A percentile compares a stretch with the other conserved stretches of the same genome.
Evolutionary conservation across 1,140 invertebrate genomes (phyloP).

Genomic region (Diplogasteroides magnus): DNA sequence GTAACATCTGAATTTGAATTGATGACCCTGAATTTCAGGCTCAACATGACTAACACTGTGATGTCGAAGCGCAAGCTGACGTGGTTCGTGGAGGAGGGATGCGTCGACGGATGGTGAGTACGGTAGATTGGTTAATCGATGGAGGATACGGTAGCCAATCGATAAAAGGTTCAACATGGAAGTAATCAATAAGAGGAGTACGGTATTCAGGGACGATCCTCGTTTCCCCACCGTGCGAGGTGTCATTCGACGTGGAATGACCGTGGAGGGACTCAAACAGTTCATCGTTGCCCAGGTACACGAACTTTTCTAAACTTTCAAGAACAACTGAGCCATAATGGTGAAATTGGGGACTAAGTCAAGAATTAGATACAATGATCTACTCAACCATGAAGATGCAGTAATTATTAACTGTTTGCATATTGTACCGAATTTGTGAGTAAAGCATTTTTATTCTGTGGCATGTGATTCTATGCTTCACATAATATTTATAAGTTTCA

Average conservation of each 20-base stretch:
- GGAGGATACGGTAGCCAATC: constrained; percentile 72
- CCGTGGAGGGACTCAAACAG: constrained; percentile 89
- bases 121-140: constrained; percentile 82
- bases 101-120: constrained; percentile 90
- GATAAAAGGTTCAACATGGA: not conserved
- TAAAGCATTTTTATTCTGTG: too few species aligned
- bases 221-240: constrained; percentile 96
- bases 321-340: too few species aligned
- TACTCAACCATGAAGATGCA: too few species aligned
- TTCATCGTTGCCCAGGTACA: constrained; percentile 86
- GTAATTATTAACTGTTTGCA: too few species aligned
- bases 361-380: too few species aligned
- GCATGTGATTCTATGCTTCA: too few species aligned
- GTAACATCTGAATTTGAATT: not conserved
- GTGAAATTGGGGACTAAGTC: too few species aligned
- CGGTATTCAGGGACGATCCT: constrained; percentile 78
- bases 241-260: constrained; percentile 88
- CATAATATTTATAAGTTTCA: too few species aligned
- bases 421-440: too few species aligned
- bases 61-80: constrained; percentile 93
- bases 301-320: too few species aligned
- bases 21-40: constrained; percentile 57
- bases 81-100: constrained; percentile 87
- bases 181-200: not conserved
- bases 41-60: constrained; percentile 96